Percentiles rank a stretch among this genome's conserved stretches.
These are phyloP conservation scores for Herminia tarsipennalis DNA, from an alignment of 2,888 invertebrate genomes.

Conservation along the genomic window DNA sequence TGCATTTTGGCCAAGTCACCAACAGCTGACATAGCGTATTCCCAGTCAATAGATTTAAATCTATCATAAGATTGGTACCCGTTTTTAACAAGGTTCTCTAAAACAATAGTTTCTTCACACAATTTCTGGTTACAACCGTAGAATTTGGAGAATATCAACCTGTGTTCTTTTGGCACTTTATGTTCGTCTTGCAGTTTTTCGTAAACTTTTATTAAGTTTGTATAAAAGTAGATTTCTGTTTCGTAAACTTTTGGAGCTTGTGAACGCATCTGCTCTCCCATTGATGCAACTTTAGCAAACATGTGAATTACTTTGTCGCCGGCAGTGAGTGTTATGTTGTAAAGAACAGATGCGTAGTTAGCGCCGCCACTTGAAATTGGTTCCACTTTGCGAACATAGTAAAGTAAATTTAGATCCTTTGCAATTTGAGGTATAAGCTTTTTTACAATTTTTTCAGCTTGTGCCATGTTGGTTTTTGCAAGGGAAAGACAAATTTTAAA, in stretches of 20 bases:
- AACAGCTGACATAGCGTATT: constrained; percentile 56
- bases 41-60: constrained; percentile 61
- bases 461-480: not conserved
- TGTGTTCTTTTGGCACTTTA: constrained; percentile 47
- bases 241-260: constrained; percentile 31
- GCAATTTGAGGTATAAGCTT: constrained; percentile 34
- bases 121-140: constrained; percentile 49
- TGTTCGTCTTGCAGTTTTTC: constrained; percentile 49
- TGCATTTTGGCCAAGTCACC: constrained; percentile 68
- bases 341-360: not conserved
- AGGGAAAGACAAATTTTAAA: too few species aligned
- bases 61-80: constrained; percentile 61
- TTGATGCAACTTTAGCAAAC: constrained; percentile 3
- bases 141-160: constrained; percentile 51
- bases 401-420: constrained; percentile 29
- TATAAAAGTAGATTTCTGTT: constrained; percentile 58
- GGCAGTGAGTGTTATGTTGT: not conserved
- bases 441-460: constrained; percentile 9
- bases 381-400: constrained; percentile 32
- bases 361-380: constrained; percentile 22
- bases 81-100: constrained; percentile 59
- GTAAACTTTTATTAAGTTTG: constrained; percentile 46
- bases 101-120: constrained; percentile 58
- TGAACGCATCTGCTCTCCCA: not conserved
- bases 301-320: not conserved